Conservation (phyloP, 2,888 invertebrate species). For the Brachyptera putata region DNA sequence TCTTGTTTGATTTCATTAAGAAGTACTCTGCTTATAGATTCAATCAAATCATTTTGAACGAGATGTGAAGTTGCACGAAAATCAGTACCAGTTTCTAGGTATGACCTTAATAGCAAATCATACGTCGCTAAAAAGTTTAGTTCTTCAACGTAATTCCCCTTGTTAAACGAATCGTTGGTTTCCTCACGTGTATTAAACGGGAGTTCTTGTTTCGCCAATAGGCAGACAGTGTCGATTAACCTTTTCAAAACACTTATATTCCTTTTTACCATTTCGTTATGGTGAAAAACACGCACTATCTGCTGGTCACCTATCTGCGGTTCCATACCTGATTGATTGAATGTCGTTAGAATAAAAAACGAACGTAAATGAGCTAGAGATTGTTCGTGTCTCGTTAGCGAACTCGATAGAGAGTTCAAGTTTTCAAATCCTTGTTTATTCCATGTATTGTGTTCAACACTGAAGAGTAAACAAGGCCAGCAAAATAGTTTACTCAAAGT, state of each 20-base stretch:
- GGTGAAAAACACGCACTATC: neutral
- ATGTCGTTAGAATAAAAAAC: neutral
- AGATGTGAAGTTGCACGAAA: constrained; percentile 12
- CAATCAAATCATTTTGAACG: constrained; percentile 23
- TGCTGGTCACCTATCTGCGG: neutral
- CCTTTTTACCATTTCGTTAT: neutral
- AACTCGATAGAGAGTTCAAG: neutral
- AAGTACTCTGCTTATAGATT: neutral
- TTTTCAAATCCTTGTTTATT: neutral
- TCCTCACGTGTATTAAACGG: neutral
- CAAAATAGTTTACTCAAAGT: neutral
- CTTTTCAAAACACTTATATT: neutral
- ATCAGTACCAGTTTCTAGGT: neutral
- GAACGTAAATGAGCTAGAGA: neutral
- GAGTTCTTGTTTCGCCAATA: neutral
- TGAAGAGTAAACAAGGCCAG: neutral
- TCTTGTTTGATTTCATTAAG: neutral
- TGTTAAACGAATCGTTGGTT: too few species aligned
- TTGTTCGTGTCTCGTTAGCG: neutral
- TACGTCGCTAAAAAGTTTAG: neutral
- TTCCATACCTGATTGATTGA: neutral
- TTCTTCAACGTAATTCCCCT: too few species aligned
- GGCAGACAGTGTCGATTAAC: neutral
- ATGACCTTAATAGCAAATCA: neutral
- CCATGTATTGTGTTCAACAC: neutral